phyloP scores from a whole-genome alignment of 2,888 invertebrate species.

The Mythimna loreyi region DNA sequence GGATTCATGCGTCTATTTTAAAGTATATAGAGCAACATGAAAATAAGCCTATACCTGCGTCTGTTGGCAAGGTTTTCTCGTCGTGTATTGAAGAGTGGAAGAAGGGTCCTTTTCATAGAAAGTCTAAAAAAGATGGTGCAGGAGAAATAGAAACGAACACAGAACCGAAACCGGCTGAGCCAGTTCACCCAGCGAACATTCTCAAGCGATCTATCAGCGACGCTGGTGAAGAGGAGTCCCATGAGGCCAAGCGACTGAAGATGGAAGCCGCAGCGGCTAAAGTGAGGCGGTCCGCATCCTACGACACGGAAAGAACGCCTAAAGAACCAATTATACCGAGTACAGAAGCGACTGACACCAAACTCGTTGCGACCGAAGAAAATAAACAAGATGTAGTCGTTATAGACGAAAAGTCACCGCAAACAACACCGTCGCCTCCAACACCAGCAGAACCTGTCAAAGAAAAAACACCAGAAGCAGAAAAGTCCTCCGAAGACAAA shows the following conservation, averaged over 20 bases:
- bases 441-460: constrained; percentile 45
- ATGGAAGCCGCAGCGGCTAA: constrained; percentile 86
- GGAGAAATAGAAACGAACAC: constrained; percentile 68
- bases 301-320: constrained; percentile 81
- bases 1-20: constrained; percentile 97
- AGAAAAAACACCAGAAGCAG: constrained; percentile 59
- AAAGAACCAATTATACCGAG: constrained; percentile 69
- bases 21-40: constrained; percentile 96
- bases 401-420: constrained; percentile 50
- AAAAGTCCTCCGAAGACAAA: constrained; percentile 62
- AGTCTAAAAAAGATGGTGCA: constrained; percentile 76
- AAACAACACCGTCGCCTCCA: constrained; percentile 34
- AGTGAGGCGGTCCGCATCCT: constrained; percentile 85
- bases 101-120: constrained; percentile 84
- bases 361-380: constrained; percentile 44
- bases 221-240: constrained; percentile 85
- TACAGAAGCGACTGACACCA: constrained; percentile 61
- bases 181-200: constrained; percentile 86
- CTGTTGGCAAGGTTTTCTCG: constrained; percentile 91
- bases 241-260: constrained; percentile 83
- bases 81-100: constrained; percentile 90
- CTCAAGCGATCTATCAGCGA: constrained; percentile 87
- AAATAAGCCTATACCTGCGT: constrained; percentile 92
- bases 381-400: constrained; percentile 49
- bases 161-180: constrained; percentile 75